Evolutionary conservation across 2,888 invertebrate species (phyloP).

Genomic region (Gasteruption jaculator): DNA sequence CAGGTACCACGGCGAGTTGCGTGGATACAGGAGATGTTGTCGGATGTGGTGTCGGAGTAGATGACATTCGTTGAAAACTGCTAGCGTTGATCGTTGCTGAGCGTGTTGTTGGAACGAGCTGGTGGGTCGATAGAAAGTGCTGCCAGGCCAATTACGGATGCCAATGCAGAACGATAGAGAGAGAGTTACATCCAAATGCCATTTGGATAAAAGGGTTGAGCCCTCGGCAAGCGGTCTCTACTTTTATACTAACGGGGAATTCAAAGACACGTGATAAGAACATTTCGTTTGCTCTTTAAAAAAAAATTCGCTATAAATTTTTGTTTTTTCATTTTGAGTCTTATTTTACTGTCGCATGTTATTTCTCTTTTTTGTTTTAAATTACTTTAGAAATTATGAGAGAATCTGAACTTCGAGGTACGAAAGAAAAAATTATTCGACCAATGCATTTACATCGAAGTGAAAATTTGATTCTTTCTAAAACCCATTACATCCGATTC

Average conservation of each 20-base stretch:
- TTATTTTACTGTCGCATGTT: no score
- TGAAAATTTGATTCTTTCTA: no score
- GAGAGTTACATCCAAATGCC: conserved; percentile 50
- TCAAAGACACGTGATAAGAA: conserved; percentile 50
- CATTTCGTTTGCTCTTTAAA: conserved; percentile 26
- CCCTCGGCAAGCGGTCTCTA: conserved; percentile 51
- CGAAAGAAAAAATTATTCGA: no score
- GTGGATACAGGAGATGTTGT: conserved; percentile 25
- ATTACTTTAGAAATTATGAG: no score
- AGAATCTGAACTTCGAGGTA: no score
- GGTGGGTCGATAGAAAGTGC: conserved; percentile 48
- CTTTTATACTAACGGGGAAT: conserved; percentile 53
- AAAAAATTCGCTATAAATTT: conserved; percentile 33
- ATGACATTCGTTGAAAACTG: conserved; percentile 31
- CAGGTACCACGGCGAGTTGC: conserved; percentile 22
- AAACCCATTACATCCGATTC: no score
- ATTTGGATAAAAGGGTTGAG: conserved; percentile 51
- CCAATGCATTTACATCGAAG: no score
- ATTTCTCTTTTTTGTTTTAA: no score
- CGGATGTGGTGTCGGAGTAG: conserved; percentile 20
- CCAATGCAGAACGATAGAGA: no score
- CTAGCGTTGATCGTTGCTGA: conserved; percentile 38
- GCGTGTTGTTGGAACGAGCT: no score
- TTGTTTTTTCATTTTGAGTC: conserved; percentile 20
- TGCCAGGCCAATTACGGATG: conserved; percentile 51